These are phyloP conservation scores for Hippolais icterina DNA, from an alignment of 2,113 vertebrate species.

Conservation along the genomic window DNA sequence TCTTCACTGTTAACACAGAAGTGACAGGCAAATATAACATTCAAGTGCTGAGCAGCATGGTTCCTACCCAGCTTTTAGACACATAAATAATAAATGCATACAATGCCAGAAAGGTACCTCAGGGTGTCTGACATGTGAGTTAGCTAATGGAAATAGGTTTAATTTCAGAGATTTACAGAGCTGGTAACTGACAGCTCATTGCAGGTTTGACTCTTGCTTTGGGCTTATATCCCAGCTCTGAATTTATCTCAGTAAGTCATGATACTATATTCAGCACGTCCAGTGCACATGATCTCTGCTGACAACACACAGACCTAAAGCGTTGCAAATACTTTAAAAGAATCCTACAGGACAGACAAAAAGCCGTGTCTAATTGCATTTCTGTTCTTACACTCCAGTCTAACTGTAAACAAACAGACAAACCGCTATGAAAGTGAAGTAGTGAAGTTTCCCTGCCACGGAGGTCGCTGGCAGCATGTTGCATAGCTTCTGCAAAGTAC, in stretches of 20 bases:
- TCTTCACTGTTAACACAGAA: not conserved
- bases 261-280: slow-evolving; percentile 48
- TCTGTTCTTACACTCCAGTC: not conserved
- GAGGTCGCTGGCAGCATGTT: not conserved
- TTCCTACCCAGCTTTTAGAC: slow-evolving; percentile 39
- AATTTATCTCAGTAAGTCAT: slow-evolving; percentile 55
- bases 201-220: not conserved
- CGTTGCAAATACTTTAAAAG: not conserved
- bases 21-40: not conserved
- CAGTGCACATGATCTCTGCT: not conserved
- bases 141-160: not conserved
- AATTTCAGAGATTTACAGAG: not conserved
- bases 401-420: not conserved
- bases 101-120: not conserved
- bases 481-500: not conserved
- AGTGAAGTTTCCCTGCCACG: not conserved
- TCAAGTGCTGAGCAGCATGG: not conserved
- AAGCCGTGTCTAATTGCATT: not conserved
- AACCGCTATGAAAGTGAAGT: not conserved
- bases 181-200: not conserved
- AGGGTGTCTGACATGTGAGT: not conserved
- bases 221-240: slow-evolving; percentile 52
- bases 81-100: slow-evolving; percentile 6
- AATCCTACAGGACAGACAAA: not conserved
- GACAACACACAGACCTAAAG: not conserved